Evolutionary conservation across 2,113 vertebrate genomes (phyloP).

Genomic region (Holacanthus passer): DNA sequence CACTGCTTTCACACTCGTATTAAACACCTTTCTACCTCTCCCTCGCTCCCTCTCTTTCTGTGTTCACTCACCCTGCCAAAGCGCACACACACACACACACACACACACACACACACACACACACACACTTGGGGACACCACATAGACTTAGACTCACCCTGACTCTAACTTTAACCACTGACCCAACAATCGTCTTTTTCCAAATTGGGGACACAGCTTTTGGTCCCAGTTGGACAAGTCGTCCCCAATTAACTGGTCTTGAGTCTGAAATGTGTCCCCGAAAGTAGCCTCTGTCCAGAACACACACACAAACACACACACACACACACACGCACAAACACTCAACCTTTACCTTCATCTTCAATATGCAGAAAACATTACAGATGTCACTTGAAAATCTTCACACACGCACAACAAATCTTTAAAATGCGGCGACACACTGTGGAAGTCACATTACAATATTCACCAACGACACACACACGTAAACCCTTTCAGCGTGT

Average conservation of each 20-base stretch:
- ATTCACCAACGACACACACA: conserved; percentile 22
- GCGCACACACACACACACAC: conserved; percentile 28
- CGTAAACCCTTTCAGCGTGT: neutral
- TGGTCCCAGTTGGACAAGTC: no score
- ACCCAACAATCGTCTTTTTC: no score
- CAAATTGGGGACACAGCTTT: no score
- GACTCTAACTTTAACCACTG: no score
- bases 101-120: neutral
- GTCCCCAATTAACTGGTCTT: no score
- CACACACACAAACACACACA: conserved; percentile 27
- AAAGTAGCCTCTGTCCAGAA: no score
- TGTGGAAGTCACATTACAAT: conserved; percentile 25
- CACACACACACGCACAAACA: neutral
- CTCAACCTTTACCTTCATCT: conserved; percentile 49
- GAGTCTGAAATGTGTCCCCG: no score
- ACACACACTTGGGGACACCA: no score
- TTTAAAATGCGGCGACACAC: conserved; percentile 54
- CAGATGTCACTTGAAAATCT: conserved; percentile 53
- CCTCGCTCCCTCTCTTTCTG: conserved; percentile 2
- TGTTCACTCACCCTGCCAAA: conserved; percentile 17
- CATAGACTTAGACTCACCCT: no score
- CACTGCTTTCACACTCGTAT: conserved; percentile 75
- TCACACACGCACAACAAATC: conserved; percentile 57
- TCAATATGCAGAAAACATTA: conserved; percentile 59
- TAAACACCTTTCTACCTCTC: conserved; percentile 70